A percentile compares a stretch with the other conserved stretches of the same genome.
These are phyloP conservation scores for Formica aserva DNA, from an alignment of 2,888 invertebrate species.

Conservation along the genomic window DNA sequence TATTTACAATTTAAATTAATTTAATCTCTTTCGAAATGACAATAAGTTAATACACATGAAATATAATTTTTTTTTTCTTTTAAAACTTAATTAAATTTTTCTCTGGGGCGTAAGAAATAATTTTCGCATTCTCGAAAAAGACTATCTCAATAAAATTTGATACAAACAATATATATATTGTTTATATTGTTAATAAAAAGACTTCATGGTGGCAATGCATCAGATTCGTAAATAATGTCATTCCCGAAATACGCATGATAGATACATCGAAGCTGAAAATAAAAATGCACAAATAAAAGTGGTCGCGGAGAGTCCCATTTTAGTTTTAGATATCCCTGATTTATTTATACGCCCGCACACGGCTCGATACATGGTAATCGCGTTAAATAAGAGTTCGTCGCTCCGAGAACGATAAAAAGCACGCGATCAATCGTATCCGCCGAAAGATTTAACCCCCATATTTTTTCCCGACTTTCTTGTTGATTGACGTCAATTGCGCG, in stretches of 20 bases:
- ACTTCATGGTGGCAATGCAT: neutral
- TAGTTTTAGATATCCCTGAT: neutral
- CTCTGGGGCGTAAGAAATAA: too few relatives aligned
- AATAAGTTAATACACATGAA: neutral
- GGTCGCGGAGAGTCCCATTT: neutral
- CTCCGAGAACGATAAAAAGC: neutral
- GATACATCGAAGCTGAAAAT: neutral
- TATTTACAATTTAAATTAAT: neutral
- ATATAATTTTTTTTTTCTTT: neutral
- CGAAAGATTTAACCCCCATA: neutral
- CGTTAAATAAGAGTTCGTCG: conserved; percentile 5
- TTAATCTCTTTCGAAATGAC: neutral
- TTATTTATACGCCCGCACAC: conserved; percentile 17
- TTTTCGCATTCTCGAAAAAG: neutral
- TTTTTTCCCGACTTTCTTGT: neutral
- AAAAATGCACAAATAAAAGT: conserved; percentile 26
- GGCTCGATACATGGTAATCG: neutral
- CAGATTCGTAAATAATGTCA: conserved; percentile 18
- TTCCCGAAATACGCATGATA: neutral
- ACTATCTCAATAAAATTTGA: neutral
- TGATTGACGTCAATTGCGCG: neutral
- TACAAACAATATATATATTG: neutral
- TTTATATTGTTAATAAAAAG: neutral
- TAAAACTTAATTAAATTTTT: neutral
- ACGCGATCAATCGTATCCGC: neutral